Conservation (phyloP, 2,113 vertebrate species). For the Lichenostomus cassidix region DNA sequence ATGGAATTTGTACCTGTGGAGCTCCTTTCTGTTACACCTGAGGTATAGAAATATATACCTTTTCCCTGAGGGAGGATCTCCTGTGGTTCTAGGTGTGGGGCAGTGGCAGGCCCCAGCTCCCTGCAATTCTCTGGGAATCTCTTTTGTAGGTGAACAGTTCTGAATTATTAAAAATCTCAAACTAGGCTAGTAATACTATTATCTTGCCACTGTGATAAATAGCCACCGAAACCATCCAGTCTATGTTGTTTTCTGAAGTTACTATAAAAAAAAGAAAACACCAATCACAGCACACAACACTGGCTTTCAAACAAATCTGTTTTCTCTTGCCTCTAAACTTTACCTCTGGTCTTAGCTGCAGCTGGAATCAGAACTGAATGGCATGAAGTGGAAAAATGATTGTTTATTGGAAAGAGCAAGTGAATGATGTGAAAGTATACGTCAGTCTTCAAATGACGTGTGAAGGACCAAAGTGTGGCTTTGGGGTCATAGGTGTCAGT, state of each 20-base stretch:
- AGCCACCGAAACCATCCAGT: background rate
- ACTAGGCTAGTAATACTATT: background rate
- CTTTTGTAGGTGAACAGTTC: background rate
- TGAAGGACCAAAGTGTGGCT: background rate
- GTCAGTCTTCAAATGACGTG: background rate
- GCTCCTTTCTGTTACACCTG: background rate
- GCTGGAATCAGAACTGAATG: background rate
- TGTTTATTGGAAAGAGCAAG: background rate
- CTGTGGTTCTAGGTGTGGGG: background rate
- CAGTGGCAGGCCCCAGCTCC: background rate
- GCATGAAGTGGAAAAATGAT: background rate
- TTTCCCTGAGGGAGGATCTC: background rate
- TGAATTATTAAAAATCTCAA: background rate
- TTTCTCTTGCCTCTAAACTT: background rate
- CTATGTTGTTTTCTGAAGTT: background rate
- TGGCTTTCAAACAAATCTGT: background rate
- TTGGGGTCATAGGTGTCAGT: background rate
- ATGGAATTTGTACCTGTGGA: background rate
- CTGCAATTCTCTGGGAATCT: background rate
- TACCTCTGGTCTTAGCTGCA: background rate
- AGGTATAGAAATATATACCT: background rate
- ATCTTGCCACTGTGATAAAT: background rate
- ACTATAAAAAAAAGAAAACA: background rate
- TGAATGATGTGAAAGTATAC: background rate
- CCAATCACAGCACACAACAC: background rate